Evolutionary conservation across 2,888 invertebrate species (phyloP).

Genomic region (Xestia xanthographa): DNA sequence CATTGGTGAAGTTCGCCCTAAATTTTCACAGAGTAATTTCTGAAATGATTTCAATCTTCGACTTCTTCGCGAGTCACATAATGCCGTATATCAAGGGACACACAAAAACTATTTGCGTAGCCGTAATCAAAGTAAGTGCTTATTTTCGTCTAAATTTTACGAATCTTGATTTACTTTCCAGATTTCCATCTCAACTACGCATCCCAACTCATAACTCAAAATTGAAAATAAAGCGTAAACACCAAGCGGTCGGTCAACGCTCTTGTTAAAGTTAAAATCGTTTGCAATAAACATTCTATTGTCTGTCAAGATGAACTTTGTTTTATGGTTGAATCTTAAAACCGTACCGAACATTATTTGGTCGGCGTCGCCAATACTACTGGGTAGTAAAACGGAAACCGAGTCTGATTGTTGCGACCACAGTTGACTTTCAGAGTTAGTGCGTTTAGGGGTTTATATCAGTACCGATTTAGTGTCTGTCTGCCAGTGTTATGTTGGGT

Average conservation of each 20-base stretch:
- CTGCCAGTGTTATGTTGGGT: background rate
- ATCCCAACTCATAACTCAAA: slow-evolving; percentile 31
- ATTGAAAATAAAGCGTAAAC: slow-evolving; percentile 37
- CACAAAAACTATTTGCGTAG: background rate
- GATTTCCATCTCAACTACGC: slow-evolving; percentile 30
- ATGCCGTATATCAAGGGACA: background rate
- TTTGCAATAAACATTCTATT: slow-evolving; percentile 75
- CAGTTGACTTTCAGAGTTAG: slow-evolving; percentile 19
- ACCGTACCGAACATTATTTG: slow-evolving; percentile 60
- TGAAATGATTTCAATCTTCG: background rate
- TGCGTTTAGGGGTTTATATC: slow-evolving; percentile 30
- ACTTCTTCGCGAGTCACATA: background rate
- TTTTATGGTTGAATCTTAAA: slow-evolving; percentile 71
- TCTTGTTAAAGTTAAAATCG: slow-evolving; percentile 75
- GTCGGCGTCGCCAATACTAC: slow-evolving; percentile 61
- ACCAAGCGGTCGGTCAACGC: slow-evolving; percentile 67
- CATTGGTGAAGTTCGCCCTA: background rate
- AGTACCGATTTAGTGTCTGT: slow-evolving; percentile 3
- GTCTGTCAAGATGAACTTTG: slow-evolving; percentile 76
- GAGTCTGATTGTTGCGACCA: slow-evolving; percentile 33
- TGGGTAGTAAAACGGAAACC: slow-evolving; percentile 54
- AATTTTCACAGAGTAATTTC: background rate
- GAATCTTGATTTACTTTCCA: slow-evolving; percentile 37
- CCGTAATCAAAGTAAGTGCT: slow-evolving; percentile 31
- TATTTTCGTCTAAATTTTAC: slow-evolving; percentile 19